A percentile compares a stretch with the other conserved stretches of the same genome.
Conservation (phyloP, 2,888 invertebrate species). For the Helleia helle region DNA sequence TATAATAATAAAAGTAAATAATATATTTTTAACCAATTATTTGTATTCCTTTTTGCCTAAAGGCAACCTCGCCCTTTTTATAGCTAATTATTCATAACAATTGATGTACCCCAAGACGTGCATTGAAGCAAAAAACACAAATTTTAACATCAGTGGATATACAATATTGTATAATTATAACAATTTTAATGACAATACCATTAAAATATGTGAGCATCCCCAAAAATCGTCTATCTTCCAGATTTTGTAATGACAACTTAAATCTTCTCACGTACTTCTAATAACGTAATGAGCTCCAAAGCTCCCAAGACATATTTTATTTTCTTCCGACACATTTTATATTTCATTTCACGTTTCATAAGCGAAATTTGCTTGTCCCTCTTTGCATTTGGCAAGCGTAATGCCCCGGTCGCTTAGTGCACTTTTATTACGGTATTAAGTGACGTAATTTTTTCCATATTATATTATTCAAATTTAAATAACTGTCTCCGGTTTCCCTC, state of each 20-base stretch:
- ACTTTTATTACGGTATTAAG: constrained; percentile 76
- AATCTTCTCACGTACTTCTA: constrained; percentile 67
- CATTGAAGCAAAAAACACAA: no score
- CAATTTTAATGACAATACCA: constrained; percentile 1
- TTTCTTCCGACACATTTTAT: constrained; percentile 65
- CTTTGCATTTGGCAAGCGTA: constrained; percentile 63
- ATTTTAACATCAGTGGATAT: no score
- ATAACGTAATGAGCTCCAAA: constrained; percentile 66
- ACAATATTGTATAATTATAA: neutral
- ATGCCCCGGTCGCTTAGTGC: constrained; percentile 73
- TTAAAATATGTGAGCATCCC: constrained; percentile 14
- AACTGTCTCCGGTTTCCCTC: constrained; percentile 74
- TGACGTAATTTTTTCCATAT: constrained; percentile 76
- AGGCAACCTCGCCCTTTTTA: no score
- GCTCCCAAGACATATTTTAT: constrained; percentile 65
- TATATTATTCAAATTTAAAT: constrained; percentile 77
- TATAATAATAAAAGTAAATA: no score
- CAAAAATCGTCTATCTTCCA: constrained; percentile 23
- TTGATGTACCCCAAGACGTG: no score
- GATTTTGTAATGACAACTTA: constrained; percentile 44
- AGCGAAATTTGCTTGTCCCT: constrained; percentile 67
- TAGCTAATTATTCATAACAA: no score
- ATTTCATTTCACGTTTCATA: constrained; percentile 73
- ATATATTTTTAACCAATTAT: no score
- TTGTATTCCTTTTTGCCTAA: no score